Percentiles rank a stretch among this genome's conserved stretches.
Evolutionary conservation across 2,113 vertebrate species (phyloP).

Genomic region (Sturnus vulgaris): DNA sequence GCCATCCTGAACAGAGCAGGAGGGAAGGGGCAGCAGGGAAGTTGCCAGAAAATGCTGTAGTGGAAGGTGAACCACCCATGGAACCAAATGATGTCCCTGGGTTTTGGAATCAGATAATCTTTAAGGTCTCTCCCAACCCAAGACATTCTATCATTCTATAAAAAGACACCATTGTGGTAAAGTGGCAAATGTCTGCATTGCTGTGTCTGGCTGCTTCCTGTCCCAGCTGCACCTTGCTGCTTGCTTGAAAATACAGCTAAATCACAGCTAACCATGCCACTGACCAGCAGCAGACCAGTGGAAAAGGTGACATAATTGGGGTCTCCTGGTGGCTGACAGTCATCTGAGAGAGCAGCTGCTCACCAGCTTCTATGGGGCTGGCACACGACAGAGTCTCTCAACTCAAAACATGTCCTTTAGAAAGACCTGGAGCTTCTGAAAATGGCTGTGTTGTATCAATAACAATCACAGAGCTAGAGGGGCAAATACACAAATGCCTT

Average conservation of each 20-base stretch:
- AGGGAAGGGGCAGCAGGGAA: neutral
- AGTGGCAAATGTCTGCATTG: neutral
- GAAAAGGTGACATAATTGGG: neutral
- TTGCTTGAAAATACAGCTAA: neutral
- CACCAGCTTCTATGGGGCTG: neutral
- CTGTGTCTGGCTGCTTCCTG: neutral
- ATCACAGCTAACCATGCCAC: neutral
- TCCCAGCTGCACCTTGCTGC: neutral
- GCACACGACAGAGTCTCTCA: rapidly evolving
- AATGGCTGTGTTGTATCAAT: neutral
- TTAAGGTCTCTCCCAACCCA: neutral
- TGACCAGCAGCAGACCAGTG: neutral
- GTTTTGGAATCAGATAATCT: neutral
- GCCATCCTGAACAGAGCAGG: neutral
- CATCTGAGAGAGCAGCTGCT: neutral
- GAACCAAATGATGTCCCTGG: neutral
- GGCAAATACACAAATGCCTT: neutral
- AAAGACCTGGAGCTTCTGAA: neutral
- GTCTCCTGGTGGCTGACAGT: neutral
- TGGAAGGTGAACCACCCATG: neutral
- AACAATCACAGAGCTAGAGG: neutral
- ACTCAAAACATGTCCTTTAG: neutral
- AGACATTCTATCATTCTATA: neutral
- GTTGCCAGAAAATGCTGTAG: neutral
- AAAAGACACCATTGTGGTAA: neutral